These are phyloP conservation scores for Dermochelys coriacea DNA, from an alignment of 2,797 vertebrate genomes.

Conservation along the genomic window DNA sequence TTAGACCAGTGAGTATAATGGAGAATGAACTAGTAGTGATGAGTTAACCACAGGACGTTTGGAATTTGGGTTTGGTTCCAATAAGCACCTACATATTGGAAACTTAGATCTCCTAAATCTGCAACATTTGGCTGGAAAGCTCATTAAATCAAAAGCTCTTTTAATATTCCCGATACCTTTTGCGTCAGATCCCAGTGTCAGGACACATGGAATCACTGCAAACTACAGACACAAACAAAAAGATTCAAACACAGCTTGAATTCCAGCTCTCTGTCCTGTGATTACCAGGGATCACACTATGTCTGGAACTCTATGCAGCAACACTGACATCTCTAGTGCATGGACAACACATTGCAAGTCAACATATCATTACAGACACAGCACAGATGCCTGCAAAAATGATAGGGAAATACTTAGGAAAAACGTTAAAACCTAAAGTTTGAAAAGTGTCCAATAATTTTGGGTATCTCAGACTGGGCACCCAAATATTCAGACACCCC, in stretches of 20 bases:
- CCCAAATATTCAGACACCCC: neutral
- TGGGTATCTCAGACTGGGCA: neutral
- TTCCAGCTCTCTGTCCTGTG: neutral
- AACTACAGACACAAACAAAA: neutral
- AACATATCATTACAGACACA: neutral
- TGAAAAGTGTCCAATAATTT: neutral
- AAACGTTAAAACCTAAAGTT: neutral
- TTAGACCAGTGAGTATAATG: constrained; percentile 16
- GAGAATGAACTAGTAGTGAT: constrained; percentile 52
- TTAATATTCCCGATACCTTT: neutral
- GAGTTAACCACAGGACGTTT: constrained; percentile 17
- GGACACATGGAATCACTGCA: neutral
- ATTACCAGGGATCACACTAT: neutral
- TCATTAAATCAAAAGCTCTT: neutral
- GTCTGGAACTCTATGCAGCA: neutral
- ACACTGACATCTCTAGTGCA: neutral
- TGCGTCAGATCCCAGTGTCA: neutral
- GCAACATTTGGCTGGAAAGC: neutral
- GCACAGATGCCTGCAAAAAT: neutral
- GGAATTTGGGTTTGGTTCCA: constrained; percentile 47
- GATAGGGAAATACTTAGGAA: constrained; percentile 20
- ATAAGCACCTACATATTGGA: neutral
- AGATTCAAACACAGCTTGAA: neutral
- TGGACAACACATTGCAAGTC: neutral
- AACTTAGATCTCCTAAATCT: neutral